These are phyloP conservation scores for Anser brachyrhynchus DNA, from an alignment of 2,113 vertebrate genomes.

Conservation along the genomic window DNA sequence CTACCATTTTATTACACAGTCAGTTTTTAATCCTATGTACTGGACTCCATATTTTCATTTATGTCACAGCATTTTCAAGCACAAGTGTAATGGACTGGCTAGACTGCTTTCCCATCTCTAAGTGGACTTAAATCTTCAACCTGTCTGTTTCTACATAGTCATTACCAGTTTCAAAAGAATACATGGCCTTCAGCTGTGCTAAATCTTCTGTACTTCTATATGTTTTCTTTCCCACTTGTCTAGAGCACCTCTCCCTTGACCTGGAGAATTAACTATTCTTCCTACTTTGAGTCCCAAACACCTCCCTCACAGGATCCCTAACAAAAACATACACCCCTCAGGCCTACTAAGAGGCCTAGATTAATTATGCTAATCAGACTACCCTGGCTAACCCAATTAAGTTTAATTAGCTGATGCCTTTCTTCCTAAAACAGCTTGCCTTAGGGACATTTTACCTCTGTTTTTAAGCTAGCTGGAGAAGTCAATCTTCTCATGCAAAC, in stretches of 20 bases:
- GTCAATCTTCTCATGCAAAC: slow-evolving; percentile 48
- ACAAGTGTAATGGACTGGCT: not conserved
- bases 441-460: slow-evolving; percentile 57
- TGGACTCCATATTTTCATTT: not conserved
- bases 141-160: not conserved
- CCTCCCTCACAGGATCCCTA: slow-evolving; percentile 15
- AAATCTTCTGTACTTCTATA: not conserved
- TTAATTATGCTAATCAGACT: slow-evolving; percentile 74
- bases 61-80: not conserved
- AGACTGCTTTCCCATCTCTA: not conserved
- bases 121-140: not conserved
- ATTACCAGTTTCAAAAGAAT: not conserved
- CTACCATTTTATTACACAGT: not conserved
- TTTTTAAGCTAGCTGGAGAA: slow-evolving; percentile 54
- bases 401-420: slow-evolving; percentile 67
- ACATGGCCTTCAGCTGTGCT: not conserved
- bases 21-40: not conserved
- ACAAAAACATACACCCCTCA: slow-evolving; percentile 45
- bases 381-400: slow-evolving; percentile 71
- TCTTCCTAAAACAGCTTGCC: slow-evolving; percentile 61
- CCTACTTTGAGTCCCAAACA: not conserved
- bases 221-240: not conserved
- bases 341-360: slow-evolving; percentile 65
- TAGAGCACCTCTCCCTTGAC: not conserved
- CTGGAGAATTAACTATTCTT: slow-evolving; percentile 15